Base-by-base conservation (phyloP, 2,888 invertebrate species). In the Melinaea marsaeus region DNA sequence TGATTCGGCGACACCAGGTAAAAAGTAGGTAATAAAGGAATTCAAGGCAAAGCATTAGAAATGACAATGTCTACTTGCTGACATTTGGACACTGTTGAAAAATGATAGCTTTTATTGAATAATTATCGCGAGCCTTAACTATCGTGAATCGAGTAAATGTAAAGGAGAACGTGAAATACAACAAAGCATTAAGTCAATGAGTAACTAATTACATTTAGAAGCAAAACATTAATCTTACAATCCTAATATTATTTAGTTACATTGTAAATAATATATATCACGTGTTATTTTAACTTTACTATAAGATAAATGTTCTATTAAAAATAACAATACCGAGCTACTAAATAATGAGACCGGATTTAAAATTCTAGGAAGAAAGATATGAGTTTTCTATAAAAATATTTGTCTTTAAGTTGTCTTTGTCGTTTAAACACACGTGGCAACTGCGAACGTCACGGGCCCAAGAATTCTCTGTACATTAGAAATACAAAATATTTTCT, bases 71-170 rank as follows among this genome's bases (percentile, higher is more conserved):
- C 82, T 83, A 85, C 88, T 85, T 83, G 83, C 76, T 80, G 87
- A 88, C 87, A 78, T 85, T 85, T 79, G 81, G 86, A 86, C 86
- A 80, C 79, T 74, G 73, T 73, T 87, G 88, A 88, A 87, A 86
- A 88, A 88, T 88, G 82, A 85, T 82, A 74, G 77, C 83, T 83
- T 85, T 86, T 85, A 89, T 88, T 88, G 87, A 88, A 88, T 88
- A 87, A 88, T 88, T 86, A 87, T 84, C 76, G 78, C 78, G 75
- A 72, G 75, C 68, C 73, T 73, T 67, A 67, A 75, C 70, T 76
- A 79, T 78, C 78, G 79, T 76, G 76, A 78, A 79, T 75, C 74
- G 75, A 80, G 74, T 78, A 75, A 80, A 81, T 80, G 75, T 76
- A 75, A 62, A 68, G 72, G 73, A 76, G 77, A 78, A 70, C 66